A percentile compares a stretch with the other conserved stretches of the same genome.
Evolutionary conservation across 2,113 vertebrate species (phyloP).

Genomic region (Zapornia atra): DNA sequence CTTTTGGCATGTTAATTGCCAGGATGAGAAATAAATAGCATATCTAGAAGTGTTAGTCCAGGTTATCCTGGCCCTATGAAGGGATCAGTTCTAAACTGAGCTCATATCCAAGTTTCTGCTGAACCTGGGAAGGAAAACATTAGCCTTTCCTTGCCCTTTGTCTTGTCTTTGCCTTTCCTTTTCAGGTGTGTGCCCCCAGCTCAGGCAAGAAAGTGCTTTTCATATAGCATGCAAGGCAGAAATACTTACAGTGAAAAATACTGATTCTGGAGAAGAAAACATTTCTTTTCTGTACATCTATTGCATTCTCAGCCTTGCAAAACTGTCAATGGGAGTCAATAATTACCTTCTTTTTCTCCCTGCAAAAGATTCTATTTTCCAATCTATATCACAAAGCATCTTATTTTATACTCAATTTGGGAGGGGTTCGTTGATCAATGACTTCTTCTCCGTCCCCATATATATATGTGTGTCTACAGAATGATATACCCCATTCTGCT

Average conservation of each 20-base stretch:
- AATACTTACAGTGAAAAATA: background rate
- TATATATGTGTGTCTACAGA: background rate
- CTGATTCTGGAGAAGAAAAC: background rate
- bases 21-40: background rate
- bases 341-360: background rate
- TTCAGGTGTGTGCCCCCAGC: background rate
- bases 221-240: background rate
- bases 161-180: background rate
- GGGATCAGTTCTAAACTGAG: background rate
- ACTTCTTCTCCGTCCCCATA: background rate
- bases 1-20: background rate
- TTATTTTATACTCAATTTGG: conserved; percentile 4
- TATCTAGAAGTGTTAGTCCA: background rate
- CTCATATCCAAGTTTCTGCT: background rate
- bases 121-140: background rate
- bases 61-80: background rate
- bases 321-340: background rate
- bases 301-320: conserved; percentile 7
- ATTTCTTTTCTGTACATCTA: background rate
- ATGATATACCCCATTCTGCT: background rate
- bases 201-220: background rate
- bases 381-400: conserved; percentile 28
- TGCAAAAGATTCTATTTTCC: background rate
- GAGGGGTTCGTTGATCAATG: background rate
- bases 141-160: background rate